Percentiles rank a stretch among this genome's conserved stretches.
Evolutionary conservation across 2,888 invertebrate genomes (phyloP).

Genomic region (Chelonus formosanus): DNA sequence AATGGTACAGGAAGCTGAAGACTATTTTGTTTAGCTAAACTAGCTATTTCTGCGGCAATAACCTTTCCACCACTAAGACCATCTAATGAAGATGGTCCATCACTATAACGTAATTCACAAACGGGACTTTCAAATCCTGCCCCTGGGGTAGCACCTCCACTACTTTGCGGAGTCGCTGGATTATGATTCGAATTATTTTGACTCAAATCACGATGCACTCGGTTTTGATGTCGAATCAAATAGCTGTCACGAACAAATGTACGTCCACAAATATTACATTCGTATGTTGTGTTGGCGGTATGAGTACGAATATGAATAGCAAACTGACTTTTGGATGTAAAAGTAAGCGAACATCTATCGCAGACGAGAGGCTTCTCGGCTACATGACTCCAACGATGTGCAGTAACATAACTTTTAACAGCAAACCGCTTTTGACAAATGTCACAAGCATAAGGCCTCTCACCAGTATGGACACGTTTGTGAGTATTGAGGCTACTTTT

Average conservation of each 20-base stretch:
- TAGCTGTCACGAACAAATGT: constrained; percentile 81
- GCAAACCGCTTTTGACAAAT: constrained; percentile 83
- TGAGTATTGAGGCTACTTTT: constrained; percentile 84
- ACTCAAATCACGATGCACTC: constrained; percentile 72
- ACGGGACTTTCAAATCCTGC: constrained; percentile 62
- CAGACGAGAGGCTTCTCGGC: constrained; percentile 79
- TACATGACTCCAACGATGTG: constrained; percentile 83
- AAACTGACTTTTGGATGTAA: constrained; percentile 79
- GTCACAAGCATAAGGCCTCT: constrained; percentile 81
- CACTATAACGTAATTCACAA: constrained; percentile 62
- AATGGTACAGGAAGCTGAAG: constrained; percentile 63
- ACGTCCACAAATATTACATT: constrained; percentile 78
- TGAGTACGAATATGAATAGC: constrained; percentile 80
- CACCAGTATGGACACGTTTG: constrained; percentile 82
- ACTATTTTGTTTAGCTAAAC: constrained; percentile 62
- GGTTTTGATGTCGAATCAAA: constrained; percentile 80
- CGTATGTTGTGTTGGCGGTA: constrained; percentile 75
- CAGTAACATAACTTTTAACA: constrained; percentile 82
- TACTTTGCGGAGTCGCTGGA: constrained; percentile 62
- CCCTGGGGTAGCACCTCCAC: constrained; percentile 55
- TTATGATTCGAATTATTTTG: constrained; percentile 59
- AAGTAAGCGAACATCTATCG: constrained; percentile 77
- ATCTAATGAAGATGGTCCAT: constrained; percentile 62
- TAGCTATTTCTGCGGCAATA: constrained; percentile 61
- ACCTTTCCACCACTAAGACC: constrained; percentile 55